Evolutionary conservation across 2,888 invertebrate genomes (phyloP).

Genomic region (Mellilla xanthometata): DNA sequence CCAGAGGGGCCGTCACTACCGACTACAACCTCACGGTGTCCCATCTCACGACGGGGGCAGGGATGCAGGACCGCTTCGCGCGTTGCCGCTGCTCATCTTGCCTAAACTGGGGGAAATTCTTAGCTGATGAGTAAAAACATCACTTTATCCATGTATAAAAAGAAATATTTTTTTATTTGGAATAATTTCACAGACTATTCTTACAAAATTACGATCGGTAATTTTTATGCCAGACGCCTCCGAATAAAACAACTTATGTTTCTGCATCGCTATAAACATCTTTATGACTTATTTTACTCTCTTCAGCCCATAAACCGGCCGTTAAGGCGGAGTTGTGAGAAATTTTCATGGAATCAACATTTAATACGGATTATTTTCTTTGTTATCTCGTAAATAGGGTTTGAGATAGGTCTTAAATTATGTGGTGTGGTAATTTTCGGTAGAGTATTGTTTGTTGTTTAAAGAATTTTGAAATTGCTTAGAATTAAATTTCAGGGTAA

Average conservation of each 20-base stretch:
- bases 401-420: constrained; percentile 1
- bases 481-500: too few relatives aligned
- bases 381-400: constrained; percentile 18
- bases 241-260: constrained; percentile 9
- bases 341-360: constrained; percentile 32
- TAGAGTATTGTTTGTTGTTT: too few relatives aligned
- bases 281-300: constrained; percentile 40
- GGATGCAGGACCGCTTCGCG: too few relatives aligned
- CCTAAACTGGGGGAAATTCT: too few relatives aligned
- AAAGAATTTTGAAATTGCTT: too few relatives aligned
- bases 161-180: too few relatives aligned
- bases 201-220: neutral
- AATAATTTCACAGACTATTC: neutral
- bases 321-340: constrained; percentile 27
- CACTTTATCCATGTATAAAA: too few relatives aligned
- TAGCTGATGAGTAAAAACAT: too few relatives aligned
- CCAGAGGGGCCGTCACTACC: too few relatives aligned
- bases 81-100: too few relatives aligned
- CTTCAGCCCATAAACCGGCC: constrained; percentile 40
- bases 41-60: too few relatives aligned
- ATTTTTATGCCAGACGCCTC: neutral
- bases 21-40: too few relatives aligned
- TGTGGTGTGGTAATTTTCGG: neutral
- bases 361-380: constrained; percentile 25
- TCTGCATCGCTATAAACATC: constrained; percentile 24